Conservation (phyloP, 2,797 vertebrate species). For the Tenualosa ilisha region DNA sequence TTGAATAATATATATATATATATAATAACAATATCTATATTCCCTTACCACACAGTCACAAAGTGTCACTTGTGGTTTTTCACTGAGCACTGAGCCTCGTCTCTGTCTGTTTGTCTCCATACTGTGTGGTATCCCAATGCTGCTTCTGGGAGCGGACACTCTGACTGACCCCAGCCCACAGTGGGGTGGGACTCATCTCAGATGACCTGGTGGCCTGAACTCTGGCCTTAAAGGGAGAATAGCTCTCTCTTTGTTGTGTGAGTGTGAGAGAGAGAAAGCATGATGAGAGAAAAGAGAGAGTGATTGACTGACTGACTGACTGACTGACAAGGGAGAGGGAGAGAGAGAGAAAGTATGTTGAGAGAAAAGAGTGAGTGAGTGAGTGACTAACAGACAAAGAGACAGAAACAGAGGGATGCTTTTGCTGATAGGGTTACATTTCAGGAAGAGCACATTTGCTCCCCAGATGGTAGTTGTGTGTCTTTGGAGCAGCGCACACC, state of each 20-base stretch:
- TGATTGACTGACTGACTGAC: no score
- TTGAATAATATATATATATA: no score
- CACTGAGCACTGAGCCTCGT: no score
- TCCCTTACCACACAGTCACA: no score
- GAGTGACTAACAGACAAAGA: not conserved
- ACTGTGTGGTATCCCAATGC: no score
- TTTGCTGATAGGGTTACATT: not conserved
- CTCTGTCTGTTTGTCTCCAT: no score
- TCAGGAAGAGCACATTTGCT: conserved; percentile 4
- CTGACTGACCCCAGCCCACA: not conserved
- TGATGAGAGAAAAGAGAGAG: not conserved
- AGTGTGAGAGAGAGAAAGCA: not conserved
- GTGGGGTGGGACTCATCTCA: not conserved
- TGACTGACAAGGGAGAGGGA: not conserved
- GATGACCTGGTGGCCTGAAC: not conserved
- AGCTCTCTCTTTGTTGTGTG: not conserved
- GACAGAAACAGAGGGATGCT: not conserved
- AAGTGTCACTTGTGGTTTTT: no score
- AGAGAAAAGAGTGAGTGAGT: not conserved
- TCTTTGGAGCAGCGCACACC: not conserved
- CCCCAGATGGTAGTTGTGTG: not conserved
- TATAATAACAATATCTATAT: no score
- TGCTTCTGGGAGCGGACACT: no score
- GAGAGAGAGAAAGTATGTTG: not conserved
- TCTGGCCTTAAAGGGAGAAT: not conserved